These are phyloP conservation scores for Chitala chitala DNA, from an alignment of 2,113 vertebrate genomes.

Conservation along the genomic window DNA sequence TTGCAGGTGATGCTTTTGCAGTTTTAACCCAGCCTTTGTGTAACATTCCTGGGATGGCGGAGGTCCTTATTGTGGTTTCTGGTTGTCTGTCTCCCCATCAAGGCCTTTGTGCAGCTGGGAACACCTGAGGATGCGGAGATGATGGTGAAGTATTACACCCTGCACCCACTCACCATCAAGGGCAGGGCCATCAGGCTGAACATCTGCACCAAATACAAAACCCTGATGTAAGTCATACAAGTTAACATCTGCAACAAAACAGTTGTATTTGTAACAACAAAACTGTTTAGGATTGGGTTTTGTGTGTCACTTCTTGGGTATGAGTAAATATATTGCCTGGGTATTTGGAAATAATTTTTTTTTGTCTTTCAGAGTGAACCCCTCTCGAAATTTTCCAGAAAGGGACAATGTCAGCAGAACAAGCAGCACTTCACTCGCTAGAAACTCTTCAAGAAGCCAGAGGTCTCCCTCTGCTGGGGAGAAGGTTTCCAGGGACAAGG, in stretches of 20 bases:
- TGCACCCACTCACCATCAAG: constrained; percentile 64
- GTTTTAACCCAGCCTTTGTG: no score
- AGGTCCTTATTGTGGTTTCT: no score
- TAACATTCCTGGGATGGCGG: no score
- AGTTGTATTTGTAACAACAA: no score
- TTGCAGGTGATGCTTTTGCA: no score
- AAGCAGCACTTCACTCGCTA: constrained; percentile 31
- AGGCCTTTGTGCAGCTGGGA: constrained; percentile 91
- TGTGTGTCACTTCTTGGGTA: background rate
- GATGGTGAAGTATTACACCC: constrained; percentile 85
- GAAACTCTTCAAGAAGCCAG: constrained; percentile 34
- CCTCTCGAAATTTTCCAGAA: constrained; percentile 31
- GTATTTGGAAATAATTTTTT: background rate
- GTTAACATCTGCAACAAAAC: no score
- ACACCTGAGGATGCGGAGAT: constrained; percentile 84
- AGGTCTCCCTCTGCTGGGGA: constrained; percentile 17
- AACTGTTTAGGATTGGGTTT: background rate
- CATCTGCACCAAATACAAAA: constrained; percentile 69
- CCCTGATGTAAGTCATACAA: constrained; percentile 54
- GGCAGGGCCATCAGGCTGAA: constrained; percentile 55
- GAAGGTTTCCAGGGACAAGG: constrained; percentile 35
- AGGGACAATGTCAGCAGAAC: constrained; percentile 21
- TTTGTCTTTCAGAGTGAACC: constrained; percentile 47
- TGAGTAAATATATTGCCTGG: background rate
- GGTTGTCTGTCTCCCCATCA: constrained; percentile 32